A percentile compares a stretch with the other conserved stretches of the same genome.
These are phyloP conservation scores for Ichneumon xanthorius DNA, from an alignment of 2,888 invertebrate species.

Conservation along the genomic window DNA sequence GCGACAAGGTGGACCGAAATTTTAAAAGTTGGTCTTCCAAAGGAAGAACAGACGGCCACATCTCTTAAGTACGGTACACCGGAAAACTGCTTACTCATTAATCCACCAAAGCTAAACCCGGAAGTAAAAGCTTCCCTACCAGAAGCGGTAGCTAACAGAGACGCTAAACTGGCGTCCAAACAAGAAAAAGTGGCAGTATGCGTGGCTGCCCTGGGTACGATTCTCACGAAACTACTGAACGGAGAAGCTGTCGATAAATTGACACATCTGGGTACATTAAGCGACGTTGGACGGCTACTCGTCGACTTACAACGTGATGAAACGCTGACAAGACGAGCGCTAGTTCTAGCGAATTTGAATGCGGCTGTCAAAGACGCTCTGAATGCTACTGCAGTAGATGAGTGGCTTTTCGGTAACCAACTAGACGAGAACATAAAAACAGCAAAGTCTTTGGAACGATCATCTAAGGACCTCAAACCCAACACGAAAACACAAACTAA, in stretches of 20 bases:
- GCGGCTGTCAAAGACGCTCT: constrained; percentile 56
- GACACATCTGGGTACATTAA: constrained; percentile 19
- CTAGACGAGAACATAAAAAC: constrained; percentile 53
- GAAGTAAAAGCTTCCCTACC: constrained; percentile 41
- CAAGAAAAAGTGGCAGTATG: constrained; percentile 36
- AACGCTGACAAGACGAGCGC: constrained; percentile 45
- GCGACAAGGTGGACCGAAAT: constrained; percentile 36
- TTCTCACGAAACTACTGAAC: constrained; percentile 27
- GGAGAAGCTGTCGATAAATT: constrained; percentile 16
- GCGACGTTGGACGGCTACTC: constrained; percentile 34
- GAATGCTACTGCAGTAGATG: constrained; percentile 42
- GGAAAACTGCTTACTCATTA: constrained; percentile 49
- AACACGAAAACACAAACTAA: neutral
- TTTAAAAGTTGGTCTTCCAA: constrained; percentile 34
- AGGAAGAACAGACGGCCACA: neutral
- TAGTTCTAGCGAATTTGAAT: constrained; percentile 54
- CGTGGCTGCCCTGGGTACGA: constrained; percentile 33
- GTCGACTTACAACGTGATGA: constrained; percentile 51
- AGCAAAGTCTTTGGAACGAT: constrained; percentile 54
- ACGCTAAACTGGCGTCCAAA: constrained; percentile 25
- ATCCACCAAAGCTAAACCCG: constrained; percentile 8
- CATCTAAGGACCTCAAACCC: constrained; percentile 51
- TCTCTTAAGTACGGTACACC: constrained; percentile 40
- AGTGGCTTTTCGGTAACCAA: constrained; percentile 62
- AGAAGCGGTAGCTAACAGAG: constrained; percentile 44